A percentile compares a stretch with the other conserved stretches of the same genome.
Conservation (phyloP, 2,113 vertebrate genomes). For the Microcebus jonahi region DNA sequence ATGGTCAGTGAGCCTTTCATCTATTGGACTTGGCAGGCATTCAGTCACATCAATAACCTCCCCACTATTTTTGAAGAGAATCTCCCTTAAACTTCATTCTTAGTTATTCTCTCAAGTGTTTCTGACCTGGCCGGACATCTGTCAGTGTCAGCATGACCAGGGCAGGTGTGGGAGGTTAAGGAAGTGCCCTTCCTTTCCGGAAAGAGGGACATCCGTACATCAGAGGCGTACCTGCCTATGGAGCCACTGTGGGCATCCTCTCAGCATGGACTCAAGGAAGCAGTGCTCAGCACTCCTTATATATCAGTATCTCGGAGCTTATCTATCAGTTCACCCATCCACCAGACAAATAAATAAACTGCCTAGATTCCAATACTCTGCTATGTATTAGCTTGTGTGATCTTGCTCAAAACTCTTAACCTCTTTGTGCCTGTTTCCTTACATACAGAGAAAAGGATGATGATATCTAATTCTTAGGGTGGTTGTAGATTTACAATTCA, state of each 20-base stretch:
- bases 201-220: too few species aligned
- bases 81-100: not conserved
- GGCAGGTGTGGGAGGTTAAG: not conserved
- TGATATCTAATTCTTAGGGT: not conserved
- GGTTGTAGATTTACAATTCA: not conserved
- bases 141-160: too few species aligned
- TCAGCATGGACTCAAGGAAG: not conserved
- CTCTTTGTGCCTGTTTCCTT: not conserved
- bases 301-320: not conserved
- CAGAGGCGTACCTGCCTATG: accelerated
- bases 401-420: not conserved
- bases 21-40: accelerated
- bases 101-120: not conserved
- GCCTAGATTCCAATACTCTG: not conserved
- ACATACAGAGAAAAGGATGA: not conserved
- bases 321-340: not conserved
- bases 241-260: not conserved
- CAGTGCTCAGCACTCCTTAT: not conserved
- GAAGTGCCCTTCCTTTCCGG: not conserved
- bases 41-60: not conserved
- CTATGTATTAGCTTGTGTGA: not conserved
- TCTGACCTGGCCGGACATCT: not conserved
- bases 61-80: not conserved
- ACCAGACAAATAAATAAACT: not conserved
- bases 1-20: too few species aligned